Conservation (phyloP, 2,888 invertebrate species). For the Eutolmus rufibarbis region DNA sequence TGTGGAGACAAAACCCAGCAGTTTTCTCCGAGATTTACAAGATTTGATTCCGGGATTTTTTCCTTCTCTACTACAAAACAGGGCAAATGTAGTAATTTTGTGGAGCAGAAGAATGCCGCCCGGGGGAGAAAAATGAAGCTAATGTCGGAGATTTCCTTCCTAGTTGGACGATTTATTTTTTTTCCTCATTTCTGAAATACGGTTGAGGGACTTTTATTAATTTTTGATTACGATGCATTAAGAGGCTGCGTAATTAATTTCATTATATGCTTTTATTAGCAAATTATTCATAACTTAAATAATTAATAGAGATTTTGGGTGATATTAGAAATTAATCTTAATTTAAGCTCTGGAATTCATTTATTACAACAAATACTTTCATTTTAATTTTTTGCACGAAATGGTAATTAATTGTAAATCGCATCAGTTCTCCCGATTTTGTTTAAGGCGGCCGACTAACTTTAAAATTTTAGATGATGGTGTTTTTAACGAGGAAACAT, state of each 20-base stretch:
- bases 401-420: no score
- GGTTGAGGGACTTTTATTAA: background rate
- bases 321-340: background rate
- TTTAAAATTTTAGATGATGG: no score
- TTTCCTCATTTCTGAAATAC: background rate
- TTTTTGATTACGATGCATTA: background rate
- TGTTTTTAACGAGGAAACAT: no score
- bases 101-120: background rate
- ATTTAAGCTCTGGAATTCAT: no score
- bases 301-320: background rate
- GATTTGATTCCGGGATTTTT: conserved; percentile 15
- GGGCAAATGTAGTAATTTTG: conserved; percentile 1
- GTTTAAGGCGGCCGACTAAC: no score
- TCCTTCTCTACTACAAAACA: background rate
- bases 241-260: background rate
- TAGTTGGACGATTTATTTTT: background rate
- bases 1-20: conserved; percentile 10
- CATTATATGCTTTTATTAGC: background rate
- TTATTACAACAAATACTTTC: no score
- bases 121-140: background rate
- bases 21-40: conserved; percentile 24
- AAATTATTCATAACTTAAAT: background rate
- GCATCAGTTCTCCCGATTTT: no score
- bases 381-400: no score
- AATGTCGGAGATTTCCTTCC: background rate